These are phyloP conservation scores for Trididemnum clinides DNA, from an alignment of 23 tunicate species.

Conservation along the genomic window DNA sequence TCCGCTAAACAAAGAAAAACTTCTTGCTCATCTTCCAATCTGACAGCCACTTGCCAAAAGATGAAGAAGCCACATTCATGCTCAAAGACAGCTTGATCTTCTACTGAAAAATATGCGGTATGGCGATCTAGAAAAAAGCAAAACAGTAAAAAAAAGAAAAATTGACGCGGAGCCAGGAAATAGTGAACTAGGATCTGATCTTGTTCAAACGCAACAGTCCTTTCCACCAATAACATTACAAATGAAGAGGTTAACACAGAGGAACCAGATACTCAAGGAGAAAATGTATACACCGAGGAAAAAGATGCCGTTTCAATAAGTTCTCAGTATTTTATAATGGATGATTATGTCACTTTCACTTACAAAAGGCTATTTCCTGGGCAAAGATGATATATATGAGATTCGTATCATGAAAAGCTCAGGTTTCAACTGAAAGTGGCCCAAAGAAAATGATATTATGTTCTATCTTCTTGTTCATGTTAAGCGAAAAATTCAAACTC, in stretches of 20 bases:
- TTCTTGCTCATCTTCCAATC: background rate
- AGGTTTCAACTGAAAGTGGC: background rate
- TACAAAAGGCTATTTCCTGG: background rate
- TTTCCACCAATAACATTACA: background rate
- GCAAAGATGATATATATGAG: background rate
- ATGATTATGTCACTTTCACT: background rate
- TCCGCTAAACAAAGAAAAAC: background rate
- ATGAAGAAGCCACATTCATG: background rate
- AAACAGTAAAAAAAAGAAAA: background rate
- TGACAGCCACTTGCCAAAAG: background rate
- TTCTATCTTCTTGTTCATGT: background rate
- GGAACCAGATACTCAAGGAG: no score
- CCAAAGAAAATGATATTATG: background rate
- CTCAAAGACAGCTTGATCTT: background rate
- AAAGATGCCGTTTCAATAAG: no score
- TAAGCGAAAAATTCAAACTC: background rate
- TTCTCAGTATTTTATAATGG: background rate
- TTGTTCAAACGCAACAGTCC: background rate
- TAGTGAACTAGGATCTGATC: background rate
- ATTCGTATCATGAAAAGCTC: background rate
- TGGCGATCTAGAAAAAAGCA: background rate
- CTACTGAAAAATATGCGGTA: background rate
- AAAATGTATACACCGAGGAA: no score
- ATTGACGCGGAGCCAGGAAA: conserved; percentile 2
- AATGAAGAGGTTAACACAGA: background rate